Percentiles rank a stretch among this genome's conserved stretches.
phyloP scores from a whole-genome alignment of 2,113 vertebrate genomes.

The human region GRCh38 chr20:9037501-9038000 shows the following conservation, averaged over 20 bases:
- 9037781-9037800: background rate
- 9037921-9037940: too few relatives aligned
- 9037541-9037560: background rate
- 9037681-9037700: background rate
- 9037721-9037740: background rate
- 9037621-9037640: background rate
- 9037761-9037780: background rate
- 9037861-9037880: background rate
- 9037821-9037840: too few relatives aligned
- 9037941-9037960: too few relatives aligned
- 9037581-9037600: background rate
- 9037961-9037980: too few relatives aligned
- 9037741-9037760: background rate
- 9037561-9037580: background rate
- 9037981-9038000: too few relatives aligned
- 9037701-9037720: background rate
- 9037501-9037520: background rate
- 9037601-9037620: background rate
- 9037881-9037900: too few relatives aligned
- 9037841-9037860: background rate
- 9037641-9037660: background rate
- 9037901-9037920: too few relatives aligned
- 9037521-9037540: background rate
- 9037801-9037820: background rate
- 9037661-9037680: background rate